Evolutionary conservation across 2,113 vertebrate species (phyloP).

Genomic region (Seriola quinqueradiata): DNA sequence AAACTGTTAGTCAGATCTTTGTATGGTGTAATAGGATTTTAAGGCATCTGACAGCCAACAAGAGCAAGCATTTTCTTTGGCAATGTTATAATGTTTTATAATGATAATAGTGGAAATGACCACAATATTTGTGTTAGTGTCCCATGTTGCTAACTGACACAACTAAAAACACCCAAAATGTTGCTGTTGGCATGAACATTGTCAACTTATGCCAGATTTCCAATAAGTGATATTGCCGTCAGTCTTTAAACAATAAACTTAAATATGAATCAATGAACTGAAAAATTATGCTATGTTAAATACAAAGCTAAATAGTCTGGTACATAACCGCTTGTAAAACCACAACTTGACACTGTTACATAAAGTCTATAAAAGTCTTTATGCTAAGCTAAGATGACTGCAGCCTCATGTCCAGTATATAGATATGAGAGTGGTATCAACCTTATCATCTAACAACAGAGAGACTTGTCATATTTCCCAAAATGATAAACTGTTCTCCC

Average conservation of each 20-base stretch:
- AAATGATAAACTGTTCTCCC: neutral
- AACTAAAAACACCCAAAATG: too few species aligned
- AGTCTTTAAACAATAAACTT: neutral
- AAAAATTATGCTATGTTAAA: neutral
- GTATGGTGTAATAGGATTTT: neutral
- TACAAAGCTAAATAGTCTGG: too few species aligned
- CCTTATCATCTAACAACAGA: constrained; percentile 2
- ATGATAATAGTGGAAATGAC: neutral
- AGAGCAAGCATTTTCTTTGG: neutral
- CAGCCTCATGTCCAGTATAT: neutral
- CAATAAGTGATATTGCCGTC: neutral
- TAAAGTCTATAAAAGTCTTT: neutral
- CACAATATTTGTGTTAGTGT: too few species aligned
- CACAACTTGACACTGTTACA: neutral
- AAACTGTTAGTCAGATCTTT: neutral
- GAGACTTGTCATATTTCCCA: neutral
- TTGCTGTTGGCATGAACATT: too few species aligned
- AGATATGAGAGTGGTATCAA: neutral
- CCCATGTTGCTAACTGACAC: too few species aligned
- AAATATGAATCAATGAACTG: neutral
- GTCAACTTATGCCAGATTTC: too few species aligned
- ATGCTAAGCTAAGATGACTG: neutral
- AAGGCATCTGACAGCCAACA: neutral
- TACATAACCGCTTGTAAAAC: too few species aligned
- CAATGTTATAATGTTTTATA: neutral